Conservation (phyloP, 92 coral and sea anemone genomes). For the Porites divaricata region DNA sequence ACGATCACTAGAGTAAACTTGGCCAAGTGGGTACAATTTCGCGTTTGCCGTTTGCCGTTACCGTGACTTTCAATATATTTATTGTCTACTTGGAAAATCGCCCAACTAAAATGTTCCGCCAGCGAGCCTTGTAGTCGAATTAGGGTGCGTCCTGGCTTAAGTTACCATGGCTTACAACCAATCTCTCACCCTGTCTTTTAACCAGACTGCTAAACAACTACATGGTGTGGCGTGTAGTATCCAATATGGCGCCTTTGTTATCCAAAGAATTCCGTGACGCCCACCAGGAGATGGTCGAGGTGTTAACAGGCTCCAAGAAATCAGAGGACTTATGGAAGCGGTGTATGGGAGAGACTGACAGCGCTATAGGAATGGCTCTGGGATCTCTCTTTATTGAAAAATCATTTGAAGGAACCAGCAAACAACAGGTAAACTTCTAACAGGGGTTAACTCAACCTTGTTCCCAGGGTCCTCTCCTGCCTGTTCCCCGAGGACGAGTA, state of each 20-base stretch:
- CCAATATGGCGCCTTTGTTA: conserved; percentile 53
- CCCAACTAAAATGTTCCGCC: too few species aligned
- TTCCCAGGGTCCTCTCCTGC: not conserved
- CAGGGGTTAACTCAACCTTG: not conserved
- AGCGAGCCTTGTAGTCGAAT: too few species aligned
- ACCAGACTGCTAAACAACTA: conserved; percentile 73
- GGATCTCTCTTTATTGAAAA: conserved; percentile 75
- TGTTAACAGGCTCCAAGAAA: conserved; percentile 66
- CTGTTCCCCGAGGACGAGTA: not conserved
- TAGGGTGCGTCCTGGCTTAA: too few species aligned
- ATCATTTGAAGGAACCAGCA: conserved; percentile 81
- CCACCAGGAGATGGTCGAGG: conserved; percentile 51
- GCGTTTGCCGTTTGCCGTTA: too few species aligned
- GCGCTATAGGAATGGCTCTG: conserved; percentile 83
- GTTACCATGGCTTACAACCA: too few species aligned
- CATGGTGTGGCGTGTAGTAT: conserved; percentile 87
- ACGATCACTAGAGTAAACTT: too few species aligned
- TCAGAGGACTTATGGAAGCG: conserved; percentile 81
- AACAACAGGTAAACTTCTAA: conserved; percentile 41
- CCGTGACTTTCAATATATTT: too few species aligned
- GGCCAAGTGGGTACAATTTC: too few species aligned
- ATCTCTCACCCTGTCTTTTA: not conserved
- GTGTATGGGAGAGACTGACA: conserved; percentile 72
- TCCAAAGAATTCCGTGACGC: conserved; percentile 74
- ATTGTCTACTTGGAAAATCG: too few species aligned